Evolutionary conservation across 2,113 vertebrate genomes (phyloP), one percentile per base, ranked within the genome.

Genomic region (Chlamydotis undulata): DNA sequence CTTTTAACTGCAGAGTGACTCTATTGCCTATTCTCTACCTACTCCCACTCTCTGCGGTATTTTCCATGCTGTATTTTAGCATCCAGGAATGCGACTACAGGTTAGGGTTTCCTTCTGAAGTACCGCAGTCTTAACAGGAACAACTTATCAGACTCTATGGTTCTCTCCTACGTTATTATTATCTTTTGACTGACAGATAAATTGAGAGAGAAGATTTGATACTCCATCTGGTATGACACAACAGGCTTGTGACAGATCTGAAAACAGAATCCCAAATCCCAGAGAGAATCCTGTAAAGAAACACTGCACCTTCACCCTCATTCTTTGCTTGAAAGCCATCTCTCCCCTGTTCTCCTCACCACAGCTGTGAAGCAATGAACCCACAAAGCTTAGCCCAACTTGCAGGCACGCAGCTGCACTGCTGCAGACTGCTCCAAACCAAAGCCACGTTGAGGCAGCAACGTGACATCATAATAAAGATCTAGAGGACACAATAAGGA

Each of bases 201-300:
- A 94, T 74, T 93, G 41, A 81, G 59, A 81, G 45, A 91, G n/a
- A 84, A 81, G 18, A 89, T 76, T 71, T 86, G 37, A 93, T 77
- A 65, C 33, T 70, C 67, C 39, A 83, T 41, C 52, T 90, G 68
- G 33, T 77, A 59, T 75, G 80, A 87, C 43, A 86, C 22, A 78
- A 78, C 15, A 78, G 64, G 43, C 60, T 92, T 39, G 39, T 52
- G 56, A 83, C 2, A 61, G 50, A 49, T 55, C 64, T 55, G 67
- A 79, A 91, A 69, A 57, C 55, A 92, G 75, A 95, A 84, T 55
- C 56, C 10, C 50, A 81, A 25, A 86, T 61, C 52, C 39, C 26
- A 17, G 81, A 80, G 43, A 87, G 33, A 85, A 68, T 29, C 37
- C 33, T 37, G 5, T 35, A 37, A 31, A 10, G 2, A 88, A 93